These are phyloP conservation scores for Campoletis raptor DNA, from an alignment of 2,888 invertebrate genomes.

Conservation along the genomic window DNA sequence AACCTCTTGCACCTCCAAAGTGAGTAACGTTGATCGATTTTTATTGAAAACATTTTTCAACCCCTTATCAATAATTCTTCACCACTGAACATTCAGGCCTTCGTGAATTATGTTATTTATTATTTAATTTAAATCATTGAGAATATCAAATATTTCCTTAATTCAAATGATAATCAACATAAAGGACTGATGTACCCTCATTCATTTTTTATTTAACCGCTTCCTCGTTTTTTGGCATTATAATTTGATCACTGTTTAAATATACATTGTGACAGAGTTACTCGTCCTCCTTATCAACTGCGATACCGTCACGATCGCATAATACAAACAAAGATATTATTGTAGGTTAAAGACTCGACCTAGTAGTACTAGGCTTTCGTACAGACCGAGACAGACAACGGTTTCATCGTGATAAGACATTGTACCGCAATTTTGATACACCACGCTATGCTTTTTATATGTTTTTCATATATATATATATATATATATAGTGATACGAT, in stretches of 20 bases:
- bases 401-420: slow-evolving; percentile 49
- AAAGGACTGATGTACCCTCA: neutral
- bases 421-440: slow-evolving; percentile 28
- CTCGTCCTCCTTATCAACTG: neutral
- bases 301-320: neutral
- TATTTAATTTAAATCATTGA: neutral
- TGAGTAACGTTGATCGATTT: slow-evolving; percentile 82
- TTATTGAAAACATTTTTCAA: neutral
- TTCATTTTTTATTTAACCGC: neutral
- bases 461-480: neutral
- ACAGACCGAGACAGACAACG: slow-evolving; percentile 30
- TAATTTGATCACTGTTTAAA: neutral
- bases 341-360: slow-evolving; percentile 1
- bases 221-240: neutral
- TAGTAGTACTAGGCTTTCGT: neutral
- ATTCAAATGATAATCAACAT: neutral
- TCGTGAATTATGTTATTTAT: neutral
- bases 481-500: slow-evolving; percentile 9
- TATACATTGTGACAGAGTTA: neutral
- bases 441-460: slow-evolving; percentile 27
- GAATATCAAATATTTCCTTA: neutral
- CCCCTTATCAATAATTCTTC: neutral
- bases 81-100: neutral
- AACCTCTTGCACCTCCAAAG: slow-evolving; percentile 88
- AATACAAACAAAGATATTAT: neutral